phyloP scores from a whole-genome alignment of 2,888 invertebrate species.

The Dolichomitus sp. region DNA sequence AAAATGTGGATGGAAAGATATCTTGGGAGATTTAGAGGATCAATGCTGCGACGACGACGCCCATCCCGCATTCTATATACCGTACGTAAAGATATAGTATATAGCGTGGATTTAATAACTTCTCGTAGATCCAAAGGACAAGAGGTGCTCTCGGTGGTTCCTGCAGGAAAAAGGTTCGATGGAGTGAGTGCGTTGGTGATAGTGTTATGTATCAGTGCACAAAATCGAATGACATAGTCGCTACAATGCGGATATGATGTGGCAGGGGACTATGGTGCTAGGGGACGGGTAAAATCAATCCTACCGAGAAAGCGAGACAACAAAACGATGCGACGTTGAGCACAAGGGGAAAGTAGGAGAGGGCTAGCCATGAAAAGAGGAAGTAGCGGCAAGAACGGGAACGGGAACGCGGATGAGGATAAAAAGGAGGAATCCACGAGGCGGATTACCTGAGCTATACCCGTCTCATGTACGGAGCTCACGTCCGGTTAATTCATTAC shows the following conservation, averaged over 20 bases:
- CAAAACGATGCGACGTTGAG: constrained; percentile 5
- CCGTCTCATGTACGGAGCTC: too few species aligned
- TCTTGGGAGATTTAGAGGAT: constrained; percentile 8
- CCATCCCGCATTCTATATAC: background rate
- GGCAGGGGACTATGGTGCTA: constrained; percentile 4
- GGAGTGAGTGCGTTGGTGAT: background rate
- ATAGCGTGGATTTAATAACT: constrained; percentile 36
- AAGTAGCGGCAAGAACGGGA: constrained; percentile 54
- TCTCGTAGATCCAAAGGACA: constrained; percentile 30
- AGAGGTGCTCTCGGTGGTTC: background rate
- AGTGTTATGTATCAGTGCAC: constrained; percentile 1
- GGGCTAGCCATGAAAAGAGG: constrained; percentile 41
- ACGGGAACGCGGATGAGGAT: constrained; percentile 63
- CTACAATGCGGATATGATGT: constrained; percentile 25
- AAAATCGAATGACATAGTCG: constrained; percentile 42
- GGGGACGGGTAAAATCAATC: constrained; percentile 42
- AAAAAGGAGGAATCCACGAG: constrained; percentile 64
- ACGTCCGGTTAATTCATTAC: constrained; percentile 73
- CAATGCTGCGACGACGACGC: background rate
- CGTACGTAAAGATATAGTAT: constrained; percentile 2
- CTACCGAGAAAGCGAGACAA: constrained; percentile 39
- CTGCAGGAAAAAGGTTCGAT: background rate
- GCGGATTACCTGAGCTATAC: constrained; percentile 72
- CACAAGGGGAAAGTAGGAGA: constrained; percentile 8
- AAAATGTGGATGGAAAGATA: background rate